phyloP scores from a whole-genome alignment of 2,797 vertebrate species.

The Rousettus madagascariensis region DNA sequence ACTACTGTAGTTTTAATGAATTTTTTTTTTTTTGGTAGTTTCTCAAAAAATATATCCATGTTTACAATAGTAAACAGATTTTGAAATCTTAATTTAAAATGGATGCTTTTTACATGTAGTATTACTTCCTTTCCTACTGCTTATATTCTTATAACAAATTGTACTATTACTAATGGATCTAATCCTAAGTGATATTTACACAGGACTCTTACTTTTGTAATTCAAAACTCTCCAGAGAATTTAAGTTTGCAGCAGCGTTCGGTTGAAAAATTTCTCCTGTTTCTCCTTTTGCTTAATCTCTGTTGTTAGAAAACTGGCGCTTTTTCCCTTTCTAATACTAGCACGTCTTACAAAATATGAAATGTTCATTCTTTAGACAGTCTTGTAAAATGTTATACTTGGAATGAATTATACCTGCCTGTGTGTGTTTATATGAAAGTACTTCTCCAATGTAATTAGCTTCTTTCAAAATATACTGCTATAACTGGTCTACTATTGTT shows the following conservation, averaged over 20 bases:
- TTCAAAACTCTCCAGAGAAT: not conserved
- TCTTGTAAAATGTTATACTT: constrained; percentile 30
- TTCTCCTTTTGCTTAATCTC: not conserved
- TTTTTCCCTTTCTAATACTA: not conserved
- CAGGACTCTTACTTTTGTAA: not conserved
- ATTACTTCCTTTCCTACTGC: not conserved
- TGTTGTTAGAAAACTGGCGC: not conserved
- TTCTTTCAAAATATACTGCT: constrained; percentile 12
- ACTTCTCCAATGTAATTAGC: not conserved
- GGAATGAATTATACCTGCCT: not conserved
- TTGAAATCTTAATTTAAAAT: constrained; percentile 40
- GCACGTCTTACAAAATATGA: constrained; percentile 18
- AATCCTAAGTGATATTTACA: constrained; percentile 34
- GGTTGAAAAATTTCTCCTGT: not conserved
- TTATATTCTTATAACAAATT: constrained; percentile 8
- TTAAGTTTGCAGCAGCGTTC: not conserved
- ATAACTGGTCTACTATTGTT: not conserved
- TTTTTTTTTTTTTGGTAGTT: not conserved
- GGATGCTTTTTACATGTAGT: not conserved
- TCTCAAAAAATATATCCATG: not conserved
- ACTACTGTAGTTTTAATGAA: not conserved
- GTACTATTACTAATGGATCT: not conserved
- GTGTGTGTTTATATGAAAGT: constrained; percentile 17
- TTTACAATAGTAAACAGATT: constrained; percentile 43
- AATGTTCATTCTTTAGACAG: not conserved